Percentiles rank a stretch among this genome's conserved stretches.
Evolutionary conservation across 2,797 vertebrate genomes (phyloP).

Genomic region (Helostoma temminkii): DNA sequence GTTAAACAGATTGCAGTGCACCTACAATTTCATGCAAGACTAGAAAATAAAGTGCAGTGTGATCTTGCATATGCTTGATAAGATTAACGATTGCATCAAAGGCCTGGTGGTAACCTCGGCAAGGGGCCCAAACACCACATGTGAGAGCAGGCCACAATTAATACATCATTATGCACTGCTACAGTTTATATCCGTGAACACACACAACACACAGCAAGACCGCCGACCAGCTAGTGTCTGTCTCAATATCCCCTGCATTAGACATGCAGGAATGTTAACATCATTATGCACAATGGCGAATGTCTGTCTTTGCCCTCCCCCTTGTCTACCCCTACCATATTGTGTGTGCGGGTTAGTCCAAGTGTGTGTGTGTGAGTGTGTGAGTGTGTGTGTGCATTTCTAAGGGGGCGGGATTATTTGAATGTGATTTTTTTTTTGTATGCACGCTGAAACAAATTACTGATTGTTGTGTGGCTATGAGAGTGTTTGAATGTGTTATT

Average conservation of each 20-base stretch:
- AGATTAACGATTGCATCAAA: conserved; percentile 68
- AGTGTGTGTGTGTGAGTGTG: conserved; percentile 62
- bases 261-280: conserved; percentile 95
- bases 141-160: conserved; percentile 68
- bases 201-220: conserved; percentile 63
- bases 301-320: conserved; percentile 84
- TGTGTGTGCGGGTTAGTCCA: conserved; percentile 81
- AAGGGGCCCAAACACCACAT: conserved; percentile 55
- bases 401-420: conserved; percentile 82
- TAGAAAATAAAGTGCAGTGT: conserved; percentile 42
- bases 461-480: conserved; percentile 72
- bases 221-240: conserved; percentile 72
- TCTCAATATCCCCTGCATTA: conserved; percentile 86
- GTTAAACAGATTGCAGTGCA: conserved; percentile 12
- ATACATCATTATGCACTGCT: conserved; percentile 71
- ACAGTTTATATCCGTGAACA: conserved; percentile 55
- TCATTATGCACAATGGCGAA: conserved; percentile 93
- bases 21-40: conserved; percentile 31
- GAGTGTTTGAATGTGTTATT: conserved; percentile 39
- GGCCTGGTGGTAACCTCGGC: conserved; percentile 55
- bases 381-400: conserved; percentile 55
- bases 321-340: conserved; percentile 79
- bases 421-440: conserved; percentile 81
- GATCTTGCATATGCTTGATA: conserved; percentile 63
- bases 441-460: conserved; percentile 79